phyloP scores from a whole-genome alignment of 2,888 invertebrate species.

The Synergus itoensis region DNA sequence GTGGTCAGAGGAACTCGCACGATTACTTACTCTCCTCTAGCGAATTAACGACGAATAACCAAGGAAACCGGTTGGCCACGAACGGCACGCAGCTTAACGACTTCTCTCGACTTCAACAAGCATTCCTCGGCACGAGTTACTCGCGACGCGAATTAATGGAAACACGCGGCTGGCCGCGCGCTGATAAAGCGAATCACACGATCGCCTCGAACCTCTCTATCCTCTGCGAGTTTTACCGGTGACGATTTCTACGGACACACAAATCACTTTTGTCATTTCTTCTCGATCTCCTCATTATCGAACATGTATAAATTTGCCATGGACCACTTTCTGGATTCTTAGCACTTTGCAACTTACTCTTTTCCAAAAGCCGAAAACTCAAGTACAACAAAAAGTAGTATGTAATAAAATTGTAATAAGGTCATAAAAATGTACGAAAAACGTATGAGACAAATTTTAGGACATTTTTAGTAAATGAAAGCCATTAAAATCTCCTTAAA shows the following conservation, averaged over 20 bases:
- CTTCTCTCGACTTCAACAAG: constrained; percentile 66
- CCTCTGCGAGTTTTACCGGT: constrained; percentile 56
- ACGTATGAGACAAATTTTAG: no score
- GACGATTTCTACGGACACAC: no score
- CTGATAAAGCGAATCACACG: constrained; percentile 71
- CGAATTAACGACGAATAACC: constrained; percentile 74
- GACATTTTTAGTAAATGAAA: no score
- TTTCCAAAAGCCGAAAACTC: no score
- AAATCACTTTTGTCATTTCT: constrained; percentile 40
- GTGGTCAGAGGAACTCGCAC: neutral
- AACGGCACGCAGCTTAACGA: constrained; percentile 70
- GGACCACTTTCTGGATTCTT: no score
- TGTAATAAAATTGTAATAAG: no score
- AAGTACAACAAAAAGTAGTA: no score
- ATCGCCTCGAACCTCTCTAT: constrained; percentile 57
- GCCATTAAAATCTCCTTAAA: no score
- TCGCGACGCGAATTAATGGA: constrained; percentile 74
- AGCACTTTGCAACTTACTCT: no score
- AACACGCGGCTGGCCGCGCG: constrained; percentile 69
- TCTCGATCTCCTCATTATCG: neutral
- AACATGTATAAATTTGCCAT: neutral
- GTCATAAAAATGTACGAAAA: no score
- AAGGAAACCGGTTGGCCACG: constrained; percentile 72
- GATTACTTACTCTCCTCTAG: constrained; percentile 66
- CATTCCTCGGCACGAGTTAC: constrained; percentile 70